Evolutionary conservation across 1,140 invertebrate species (phyloP), one percentile per base, ranked within the genome.

Genomic region (Bombus superbus): DNA sequence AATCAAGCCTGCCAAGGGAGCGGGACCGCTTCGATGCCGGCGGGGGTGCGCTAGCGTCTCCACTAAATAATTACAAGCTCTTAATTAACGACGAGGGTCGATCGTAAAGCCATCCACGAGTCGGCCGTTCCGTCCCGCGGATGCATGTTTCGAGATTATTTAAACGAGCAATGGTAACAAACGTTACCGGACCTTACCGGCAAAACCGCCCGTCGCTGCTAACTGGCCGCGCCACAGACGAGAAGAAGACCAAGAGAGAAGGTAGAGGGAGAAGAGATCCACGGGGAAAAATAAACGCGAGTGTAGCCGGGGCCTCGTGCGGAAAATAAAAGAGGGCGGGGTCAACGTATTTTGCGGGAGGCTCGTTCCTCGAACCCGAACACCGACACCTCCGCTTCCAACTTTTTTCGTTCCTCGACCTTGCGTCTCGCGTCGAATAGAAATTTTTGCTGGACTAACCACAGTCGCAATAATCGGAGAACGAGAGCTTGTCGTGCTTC

Each of bases 31-130:
- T 88, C 90, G 91, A 89, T 93, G 94, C 92, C 94, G 94, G 91
- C 94, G 94, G 94, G 94, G 94, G 94, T 94, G 94, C 94, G 94
- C 93, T 92, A 94, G 92, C 93, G 93, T 94, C 93, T 93, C 92
- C 92, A 93, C 94, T 94, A 94, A 94, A 94, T 94, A 94, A 94
- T 94, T 94, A 94, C 94, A 94, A 94, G 93, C 94, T 94, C 94
- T 94, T 94, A 94, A 94, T 94, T 94, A 94, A 94, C 94, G 94
- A 94, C 93, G 92, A 93, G 93, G 91, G 92, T 86, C 91, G 92
- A 92, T 94, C 94, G 94, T 94, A 94, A 94, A 94, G 92, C 93
- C 94, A 94, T 94, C 92, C 92, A 91, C 91, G 92, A 89, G 89
- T 84, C 86, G 79, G 87, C 71, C 91, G 91, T 87, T 89, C 91